phyloP scores from a whole-genome alignment of 2,113 vertebrate genomes.

The Etia nguti region DNA sequence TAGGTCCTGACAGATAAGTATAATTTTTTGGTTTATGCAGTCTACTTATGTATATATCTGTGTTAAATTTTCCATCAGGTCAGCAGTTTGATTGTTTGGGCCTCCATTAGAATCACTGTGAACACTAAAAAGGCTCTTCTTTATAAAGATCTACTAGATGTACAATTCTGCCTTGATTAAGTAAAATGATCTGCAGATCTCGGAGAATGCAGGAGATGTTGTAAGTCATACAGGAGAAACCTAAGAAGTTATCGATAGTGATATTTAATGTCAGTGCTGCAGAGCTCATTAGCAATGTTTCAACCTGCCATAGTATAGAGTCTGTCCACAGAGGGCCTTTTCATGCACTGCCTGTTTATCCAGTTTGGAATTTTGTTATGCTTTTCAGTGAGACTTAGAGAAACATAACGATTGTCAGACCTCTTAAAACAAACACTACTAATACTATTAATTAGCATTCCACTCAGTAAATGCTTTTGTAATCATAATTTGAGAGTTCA shows the following conservation, averaged over 20 bases:
- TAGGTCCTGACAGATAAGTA: background rate
- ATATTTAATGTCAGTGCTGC: background rate
- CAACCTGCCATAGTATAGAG: background rate
- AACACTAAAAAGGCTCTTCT: background rate
- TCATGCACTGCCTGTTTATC: slow-evolving; percentile 3
- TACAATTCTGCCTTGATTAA: background rate
- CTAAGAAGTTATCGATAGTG: background rate
- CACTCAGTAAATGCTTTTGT: background rate
- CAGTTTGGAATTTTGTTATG: slow-evolving; percentile 7
- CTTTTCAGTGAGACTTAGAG: background rate
- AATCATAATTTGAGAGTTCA: background rate
- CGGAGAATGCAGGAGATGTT: background rate
- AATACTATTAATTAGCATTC: slow-evolving; percentile 14
- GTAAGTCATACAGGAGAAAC: background rate
- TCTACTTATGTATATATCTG: background rate
- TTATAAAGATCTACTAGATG: background rate
- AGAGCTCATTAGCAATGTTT: slow-evolving; percentile 1
- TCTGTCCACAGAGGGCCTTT: background rate
- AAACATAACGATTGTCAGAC: background rate
- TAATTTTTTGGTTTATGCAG: background rate
- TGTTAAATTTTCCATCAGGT: background rate
- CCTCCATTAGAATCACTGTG: background rate
- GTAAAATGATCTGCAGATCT: background rate
- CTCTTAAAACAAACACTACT: slow-evolving; percentile 5
- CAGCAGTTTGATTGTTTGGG: background rate